Evolutionary conservation across 2,888 invertebrate species (phyloP), one percentile per base, ranked within the genome.

Genomic region (Panopea generosa): DNA sequence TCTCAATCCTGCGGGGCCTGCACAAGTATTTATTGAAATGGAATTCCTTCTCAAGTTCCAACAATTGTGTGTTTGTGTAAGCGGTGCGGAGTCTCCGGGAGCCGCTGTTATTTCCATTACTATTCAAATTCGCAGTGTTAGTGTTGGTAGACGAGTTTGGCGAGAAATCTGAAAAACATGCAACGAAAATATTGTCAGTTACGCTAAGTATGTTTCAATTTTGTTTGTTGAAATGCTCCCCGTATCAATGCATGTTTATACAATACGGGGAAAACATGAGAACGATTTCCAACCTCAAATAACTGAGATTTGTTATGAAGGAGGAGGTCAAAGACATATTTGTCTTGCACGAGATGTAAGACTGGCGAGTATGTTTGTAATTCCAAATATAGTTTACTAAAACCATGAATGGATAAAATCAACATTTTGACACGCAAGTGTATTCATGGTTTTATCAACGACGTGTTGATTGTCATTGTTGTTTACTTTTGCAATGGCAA

Each of bases 41-140:
- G 89, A 97, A 97, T 90, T 96, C 96, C 86, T 96, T 96, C 91
- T 97, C 97, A 61, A 97, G 93, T 90, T 96, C 95, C n/a, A 96
- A 94, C 33, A 97, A 93, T 91, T 97, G 97, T 0, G 94, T 94
- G 84, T 96, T 96, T 0, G 96, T 96, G 91, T 96, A 97, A 0
- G 97, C 96, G 0, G 97, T 97, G 24, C 97, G 94, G 1, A 96
- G 95, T 59, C 97, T 93, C 16, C 91, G 77, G 16, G 87, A 86
- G 59, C 73, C 79, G 56, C 63, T 66, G 59, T 57, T 72, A 72
- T 82, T 81, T 24, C 68, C 75, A 62, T 72, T 80, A 69, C 22
- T n/a, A 53, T 14, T 63, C 40, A 67, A 53, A 18, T 26, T 70
- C 67, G 55, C 56, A 33, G 43, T 69, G 71, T 71, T 74, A 57